Conservation (phyloP, 2,113 vertebrate species). For the Lonchura striata region DNA sequence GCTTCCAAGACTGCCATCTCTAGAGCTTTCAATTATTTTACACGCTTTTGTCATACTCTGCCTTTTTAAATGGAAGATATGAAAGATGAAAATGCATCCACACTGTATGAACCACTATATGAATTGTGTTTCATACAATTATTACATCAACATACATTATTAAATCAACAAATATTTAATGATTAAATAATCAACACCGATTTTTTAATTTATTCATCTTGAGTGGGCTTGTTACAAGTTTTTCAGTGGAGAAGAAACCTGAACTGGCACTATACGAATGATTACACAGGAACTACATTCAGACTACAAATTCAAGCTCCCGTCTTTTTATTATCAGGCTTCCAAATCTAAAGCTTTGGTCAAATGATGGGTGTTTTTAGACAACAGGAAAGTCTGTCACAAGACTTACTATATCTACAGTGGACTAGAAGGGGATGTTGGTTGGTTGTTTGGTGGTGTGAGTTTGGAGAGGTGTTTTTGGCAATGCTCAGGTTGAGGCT, state of each 20-base stretch:
- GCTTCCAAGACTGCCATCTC: not conserved
- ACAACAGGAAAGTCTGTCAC: not conserved
- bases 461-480: not conserved
- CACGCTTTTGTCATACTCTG: not conserved
- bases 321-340: not conserved
- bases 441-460: not conserved
- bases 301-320: not conserved
- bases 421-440: not conserved
- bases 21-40: not conserved
- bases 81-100: not conserved
- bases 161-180: no score
- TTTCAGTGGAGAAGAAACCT: not conserved
- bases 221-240: not conserved
- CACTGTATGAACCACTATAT: not conserved
- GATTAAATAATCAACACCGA: not conserved
- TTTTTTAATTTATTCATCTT: not conserved
- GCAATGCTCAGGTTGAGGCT: not conserved
- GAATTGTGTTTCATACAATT: no score
- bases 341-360: not conserved
- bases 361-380: not conserved
- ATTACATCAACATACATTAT: no score
- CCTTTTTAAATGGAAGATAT: not conserved
- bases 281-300: not conserved
- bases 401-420: not conserved
- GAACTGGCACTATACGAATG: not conserved